A percentile compares a stretch with the other conserved stretches of the same genome.
phyloP scores from a whole-genome alignment of 2,888 invertebrate species.

The Drosophila neonasuta region DNA sequence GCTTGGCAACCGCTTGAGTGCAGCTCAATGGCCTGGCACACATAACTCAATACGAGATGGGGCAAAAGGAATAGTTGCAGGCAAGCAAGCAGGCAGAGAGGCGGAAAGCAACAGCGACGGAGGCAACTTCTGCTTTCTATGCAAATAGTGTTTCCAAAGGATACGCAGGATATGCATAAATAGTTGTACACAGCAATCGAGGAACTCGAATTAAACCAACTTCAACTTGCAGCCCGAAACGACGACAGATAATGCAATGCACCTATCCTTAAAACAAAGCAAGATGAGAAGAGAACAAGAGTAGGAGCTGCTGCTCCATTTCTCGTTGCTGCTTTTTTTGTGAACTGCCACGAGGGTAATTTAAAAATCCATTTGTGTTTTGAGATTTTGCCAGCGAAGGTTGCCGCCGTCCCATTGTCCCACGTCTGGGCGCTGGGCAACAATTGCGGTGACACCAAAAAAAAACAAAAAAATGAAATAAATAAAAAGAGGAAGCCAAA shows the following conservation, averaged over 20 bases:
- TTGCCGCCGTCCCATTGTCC: slow-evolving; percentile 19
- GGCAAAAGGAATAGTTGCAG: background rate
- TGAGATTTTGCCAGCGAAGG: slow-evolving; percentile 65
- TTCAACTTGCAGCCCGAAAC: slow-evolving; percentile 40
- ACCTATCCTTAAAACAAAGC: slow-evolving; percentile 31
- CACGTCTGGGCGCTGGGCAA: slow-evolving; percentile 57
- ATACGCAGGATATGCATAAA: slow-evolving; percentile 45
- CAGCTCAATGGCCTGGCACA: slow-evolving; percentile 61
- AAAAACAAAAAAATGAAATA: slow-evolving; percentile 12
- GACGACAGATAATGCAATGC: slow-evolving; percentile 61
- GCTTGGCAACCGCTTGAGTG: slow-evolving; percentile 59
- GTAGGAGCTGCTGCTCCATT: background rate
- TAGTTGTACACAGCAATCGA: slow-evolving; percentile 37
- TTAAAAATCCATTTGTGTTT: slow-evolving; percentile 77
- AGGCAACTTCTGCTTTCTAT: slow-evolving; percentile 39
- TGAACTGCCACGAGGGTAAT: slow-evolving; percentile 68
- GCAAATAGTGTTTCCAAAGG: slow-evolving; percentile 52
- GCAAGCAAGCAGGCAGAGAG: background rate
- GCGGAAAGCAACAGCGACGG: background rate
- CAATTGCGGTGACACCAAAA: slow-evolving; percentile 66
- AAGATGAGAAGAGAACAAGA: background rate
- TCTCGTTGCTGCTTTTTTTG: slow-evolving; percentile 1
- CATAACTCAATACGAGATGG: slow-evolving; percentile 61
- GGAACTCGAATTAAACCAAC: slow-evolving; percentile 52
- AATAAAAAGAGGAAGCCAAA: background rate